A percentile compares a stretch with the other conserved stretches of the same genome.
phyloP scores from a whole-genome alignment of 2,888 invertebrate species.

The Trichogramma dendrolimi region DNA sequence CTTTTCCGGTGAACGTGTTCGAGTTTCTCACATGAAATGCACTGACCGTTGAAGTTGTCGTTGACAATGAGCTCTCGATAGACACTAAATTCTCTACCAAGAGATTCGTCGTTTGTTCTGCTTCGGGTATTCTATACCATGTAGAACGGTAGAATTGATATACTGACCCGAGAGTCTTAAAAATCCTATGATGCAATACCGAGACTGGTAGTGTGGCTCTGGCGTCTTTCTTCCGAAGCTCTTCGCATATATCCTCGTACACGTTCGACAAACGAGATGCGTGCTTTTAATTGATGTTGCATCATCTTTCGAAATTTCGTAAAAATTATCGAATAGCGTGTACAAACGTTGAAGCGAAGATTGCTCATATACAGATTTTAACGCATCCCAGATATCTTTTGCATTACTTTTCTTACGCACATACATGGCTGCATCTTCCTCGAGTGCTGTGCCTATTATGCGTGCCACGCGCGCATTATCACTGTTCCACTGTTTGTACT shows the following conservation, averaged over 20 bases:
- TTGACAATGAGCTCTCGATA: slow-evolving; percentile 28
- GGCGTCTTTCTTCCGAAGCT: slow-evolving; percentile 26
- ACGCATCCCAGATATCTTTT: not conserved
- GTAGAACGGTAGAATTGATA: slow-evolving; percentile 30
- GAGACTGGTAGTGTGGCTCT: slow-evolving; percentile 27
- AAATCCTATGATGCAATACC: slow-evolving; percentile 31
- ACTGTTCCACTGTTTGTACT: no score
- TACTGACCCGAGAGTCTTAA: slow-evolving; percentile 31
- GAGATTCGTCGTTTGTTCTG: slow-evolving; percentile 29
- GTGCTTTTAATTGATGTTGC: slow-evolving; percentile 27
- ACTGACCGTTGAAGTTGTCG: slow-evolving; percentile 15
- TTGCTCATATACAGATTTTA: slow-evolving; percentile 30
- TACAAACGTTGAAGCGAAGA: slow-evolving; percentile 31
- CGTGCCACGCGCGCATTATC: no score
- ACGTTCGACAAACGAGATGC: slow-evolving; percentile 16
- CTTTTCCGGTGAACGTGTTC: not conserved
- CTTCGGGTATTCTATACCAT: slow-evolving; percentile 31
- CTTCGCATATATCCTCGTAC: slow-evolving; percentile 29
- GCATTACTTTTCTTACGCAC: no score
- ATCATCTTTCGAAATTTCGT: slow-evolving; percentile 23
- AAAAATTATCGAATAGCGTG: slow-evolving; percentile 31
- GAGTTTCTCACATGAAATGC: slow-evolving; percentile 25
- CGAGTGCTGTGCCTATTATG: no score
- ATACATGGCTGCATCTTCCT: no score
- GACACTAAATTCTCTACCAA: slow-evolving; percentile 29